Base-by-base conservation (phyloP, 2,888 invertebrate genomes). In the Metellina segmentata region DNA sequence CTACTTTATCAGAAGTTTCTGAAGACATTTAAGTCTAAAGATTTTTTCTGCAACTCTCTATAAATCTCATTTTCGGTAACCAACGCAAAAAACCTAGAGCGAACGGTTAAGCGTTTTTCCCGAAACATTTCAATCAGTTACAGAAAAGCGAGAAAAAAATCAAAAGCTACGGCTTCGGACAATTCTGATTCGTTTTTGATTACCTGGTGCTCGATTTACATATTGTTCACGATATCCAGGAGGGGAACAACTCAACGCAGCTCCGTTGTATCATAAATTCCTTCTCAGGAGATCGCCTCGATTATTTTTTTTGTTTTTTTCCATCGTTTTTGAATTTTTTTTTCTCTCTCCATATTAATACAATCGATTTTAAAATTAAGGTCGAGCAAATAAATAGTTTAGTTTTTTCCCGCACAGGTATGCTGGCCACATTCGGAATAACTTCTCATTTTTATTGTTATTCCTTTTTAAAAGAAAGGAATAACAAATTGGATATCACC, bases 351-450 rank as follows among this genome's bases (percentile, higher is more conserved):
- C 70, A 53, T 70, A 89, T 82, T 87, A 87, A 87, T 81, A 20
- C 79, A 77, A 89, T 89, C 89, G 89, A 89, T 89, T 89, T 89
- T 89, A 77, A 89, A 89, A 89, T 89, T 89, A 89, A 83, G 89
- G 89, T 77, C 89, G 82, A 70, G 34, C 34, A 82, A 82, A 89
- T 82, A 89, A 89, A 70, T 82, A 82, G 52, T 81, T 87, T 87
- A 53, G 52, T 34, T 72, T 87, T 81, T 53, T 51, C 72, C 72
- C 61, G 8, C 74, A 20, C 74, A 74, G 74, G 20, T 74, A 74
- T 19, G 6, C 81, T 75, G n/a, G 75, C 34, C 85, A 49, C 52
- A 53, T 75, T 34, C 48, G 53, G 75, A 75, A 79, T 72, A 9
- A 7, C 72, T 20, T n/a, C 7, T 70, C n/a, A 13, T 52, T 72